Evolutionary conservation across 2,797 vertebrate species (phyloP), one percentile per base, ranked within the genome.

Genomic region (Pangasius djambal): DNA sequence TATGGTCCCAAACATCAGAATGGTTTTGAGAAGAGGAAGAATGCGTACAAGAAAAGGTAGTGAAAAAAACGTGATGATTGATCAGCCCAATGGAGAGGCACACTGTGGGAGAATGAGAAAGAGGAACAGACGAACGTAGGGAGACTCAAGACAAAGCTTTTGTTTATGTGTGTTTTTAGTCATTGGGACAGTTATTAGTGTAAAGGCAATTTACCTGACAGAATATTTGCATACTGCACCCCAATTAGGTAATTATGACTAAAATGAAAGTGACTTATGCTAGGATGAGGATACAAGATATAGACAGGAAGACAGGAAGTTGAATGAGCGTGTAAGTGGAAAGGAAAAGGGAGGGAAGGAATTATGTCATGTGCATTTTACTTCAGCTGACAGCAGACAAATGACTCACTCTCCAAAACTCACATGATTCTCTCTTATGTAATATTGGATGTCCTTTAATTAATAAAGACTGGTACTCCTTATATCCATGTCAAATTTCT

Each of bases 271-370:
- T 22, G 40, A 84, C n/a, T 37, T 83, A 52, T 57, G 28, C 3
- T 52, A 59, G 16, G 15, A 40, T 18, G 70, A 40, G 61, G 48
- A 59, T 15, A 63, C 78, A 40, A 87, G 5, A 31, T 55, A 5
- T 55, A 52, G 65, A 61, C 70, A 52, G 75, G 50, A 78, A 77
- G 78, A 74, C 4, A 88, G 65, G 79, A 90, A 67, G 86, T 13
- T 55, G 59, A 88, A 84, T 37, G 84, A 86, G 31, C 48, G 13
- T 75, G 48, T 70, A 78, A 88, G 82, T 59, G 50, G 48, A 37
- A 61, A 89, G 85, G 65, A 84, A 87, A 87, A 69, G 48, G 44
- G 83, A 89, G 83, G 86, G 13, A 87, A 50, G 85, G 87, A 63
- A 81, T 44, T 85, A 85, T 7, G 55, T 91, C 83, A 90, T 86